phyloP scores from a whole-genome alignment of 1,140 invertebrate species.

The Camponotus floridanus region DNA sequence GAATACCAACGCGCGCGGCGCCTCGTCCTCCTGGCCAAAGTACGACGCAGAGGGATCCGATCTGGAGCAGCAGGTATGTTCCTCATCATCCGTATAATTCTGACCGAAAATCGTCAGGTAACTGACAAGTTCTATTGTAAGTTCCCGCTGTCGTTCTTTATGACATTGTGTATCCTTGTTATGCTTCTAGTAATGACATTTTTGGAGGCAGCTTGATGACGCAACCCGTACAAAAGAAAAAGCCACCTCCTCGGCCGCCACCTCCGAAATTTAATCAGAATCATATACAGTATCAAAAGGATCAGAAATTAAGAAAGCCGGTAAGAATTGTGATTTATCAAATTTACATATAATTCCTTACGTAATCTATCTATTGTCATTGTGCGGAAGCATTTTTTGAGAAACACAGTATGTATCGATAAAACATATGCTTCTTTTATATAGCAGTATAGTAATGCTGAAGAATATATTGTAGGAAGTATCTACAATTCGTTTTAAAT shows the following conservation, averaged over 20 bases:
- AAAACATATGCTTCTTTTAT: neutral
- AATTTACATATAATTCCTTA: neutral
- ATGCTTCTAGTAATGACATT: constrained; percentile 78
- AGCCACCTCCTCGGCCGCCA: constrained; percentile 84
- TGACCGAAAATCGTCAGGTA: neutral
- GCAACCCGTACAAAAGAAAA: constrained; percentile 82
- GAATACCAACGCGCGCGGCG: constrained; percentile 82
- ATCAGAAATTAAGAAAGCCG: constrained; percentile 81
- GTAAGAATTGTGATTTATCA: constrained; percentile 69
- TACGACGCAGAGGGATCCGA: constrained; percentile 70
- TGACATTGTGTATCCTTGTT: neutral
- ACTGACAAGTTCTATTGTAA: neutral
- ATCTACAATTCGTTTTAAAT: neutral
- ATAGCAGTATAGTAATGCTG: neutral
- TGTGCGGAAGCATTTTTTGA: neutral
- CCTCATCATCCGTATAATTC: neutral
- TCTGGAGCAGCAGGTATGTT: constrained; percentile 80
- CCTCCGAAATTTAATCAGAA: constrained; percentile 83
- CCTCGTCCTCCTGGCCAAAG: constrained; percentile 79
- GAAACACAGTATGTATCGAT: neutral
- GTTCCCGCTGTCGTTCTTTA: neutral
- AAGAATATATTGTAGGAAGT: neutral
- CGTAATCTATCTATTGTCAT: neutral
- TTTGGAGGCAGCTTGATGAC: constrained; percentile 74
- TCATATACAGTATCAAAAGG: constrained; percentile 72